Evolutionary conservation across 2,113 vertebrate species (phyloP).

Genomic region (Carlito syrichta): DNA sequence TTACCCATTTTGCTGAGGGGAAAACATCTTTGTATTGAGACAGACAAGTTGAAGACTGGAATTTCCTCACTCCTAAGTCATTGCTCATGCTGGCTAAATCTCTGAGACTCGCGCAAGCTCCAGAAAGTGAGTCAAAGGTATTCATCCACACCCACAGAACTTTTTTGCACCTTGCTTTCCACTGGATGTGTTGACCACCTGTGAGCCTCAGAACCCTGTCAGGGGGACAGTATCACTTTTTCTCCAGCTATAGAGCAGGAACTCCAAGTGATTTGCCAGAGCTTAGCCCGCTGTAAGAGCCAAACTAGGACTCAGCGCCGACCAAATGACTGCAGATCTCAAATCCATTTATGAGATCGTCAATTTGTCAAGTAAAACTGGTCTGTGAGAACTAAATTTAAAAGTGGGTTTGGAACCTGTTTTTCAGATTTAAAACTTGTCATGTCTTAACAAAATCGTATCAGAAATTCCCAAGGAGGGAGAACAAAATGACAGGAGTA

Average conservation of each 20-base stretch:
- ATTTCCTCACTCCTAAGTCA: not conserved
- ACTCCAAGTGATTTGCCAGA: not conserved
- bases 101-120: not conserved
- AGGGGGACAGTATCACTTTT: not conserved
- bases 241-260: not conserved
- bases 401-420: not conserved
- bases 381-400: not conserved
- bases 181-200: not conserved
- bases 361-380: not conserved
- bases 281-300: not conserved
- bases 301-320: not conserved
- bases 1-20: not conserved
- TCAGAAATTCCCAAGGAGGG: not conserved
- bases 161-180: not conserved
- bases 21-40: not conserved
- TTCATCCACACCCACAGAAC: not conserved
- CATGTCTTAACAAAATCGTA: not conserved
- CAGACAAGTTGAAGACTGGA: not conserved
- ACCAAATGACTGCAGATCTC: not conserved
- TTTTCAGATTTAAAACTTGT: slow-evolving; percentile 13
- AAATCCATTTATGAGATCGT: not conserved
- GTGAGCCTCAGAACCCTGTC: not conserved
- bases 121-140: not conserved
- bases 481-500: not conserved
- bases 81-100: not conserved